These are phyloP conservation scores for Notospermus geniculatus DNA, from an alignment of 1,140 invertebrate genomes.

Conservation along the genomic window DNA sequence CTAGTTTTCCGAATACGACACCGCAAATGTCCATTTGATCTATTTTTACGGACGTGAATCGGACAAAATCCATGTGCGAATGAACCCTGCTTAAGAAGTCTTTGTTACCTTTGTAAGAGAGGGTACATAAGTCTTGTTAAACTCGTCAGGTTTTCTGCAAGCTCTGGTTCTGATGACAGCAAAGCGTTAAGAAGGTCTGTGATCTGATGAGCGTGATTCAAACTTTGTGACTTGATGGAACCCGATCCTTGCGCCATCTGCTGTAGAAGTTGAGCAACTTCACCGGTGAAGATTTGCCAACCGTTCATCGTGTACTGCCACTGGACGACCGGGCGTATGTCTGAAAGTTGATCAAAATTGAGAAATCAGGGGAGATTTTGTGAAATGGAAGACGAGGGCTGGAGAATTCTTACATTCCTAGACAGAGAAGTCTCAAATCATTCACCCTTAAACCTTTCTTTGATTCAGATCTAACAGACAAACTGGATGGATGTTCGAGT, in stretches of 20 bases:
- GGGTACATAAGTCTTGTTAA: slow-evolving; percentile 34
- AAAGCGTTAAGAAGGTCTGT: slow-evolving; percentile 39
- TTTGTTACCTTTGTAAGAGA: slow-evolving; percentile 38
- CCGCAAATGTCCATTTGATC: too few species aligned
- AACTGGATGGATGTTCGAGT: too few species aligned
- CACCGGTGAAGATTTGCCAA: slow-evolving; percentile 44
- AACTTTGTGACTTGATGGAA: not conserved
- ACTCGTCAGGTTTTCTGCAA: slow-evolving; percentile 30
- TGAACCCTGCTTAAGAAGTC: too few species aligned
- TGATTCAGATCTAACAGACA: too few species aligned
- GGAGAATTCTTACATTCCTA: too few species aligned
- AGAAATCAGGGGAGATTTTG: too few species aligned
- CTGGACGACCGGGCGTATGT: slow-evolving; percentile 34
- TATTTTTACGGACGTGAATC: too few species aligned
- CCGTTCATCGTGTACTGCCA: slow-evolving; percentile 44
- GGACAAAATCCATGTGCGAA: too few species aligned
- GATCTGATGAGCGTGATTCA: slow-evolving; percentile 27
- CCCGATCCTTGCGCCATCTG: slow-evolving; percentile 35
- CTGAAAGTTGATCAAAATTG: not conserved
- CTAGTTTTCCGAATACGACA: too few species aligned
- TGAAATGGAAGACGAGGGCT: too few species aligned
- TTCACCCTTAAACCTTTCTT: too few species aligned
- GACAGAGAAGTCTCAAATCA: too few species aligned
- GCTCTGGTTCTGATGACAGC: slow-evolving; percentile 29
- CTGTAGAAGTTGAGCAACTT: slow-evolving; percentile 37